Base-by-base conservation (phyloP, 2,113 vertebrate genomes). In the Phalacrocorax brasilianus region DNA sequence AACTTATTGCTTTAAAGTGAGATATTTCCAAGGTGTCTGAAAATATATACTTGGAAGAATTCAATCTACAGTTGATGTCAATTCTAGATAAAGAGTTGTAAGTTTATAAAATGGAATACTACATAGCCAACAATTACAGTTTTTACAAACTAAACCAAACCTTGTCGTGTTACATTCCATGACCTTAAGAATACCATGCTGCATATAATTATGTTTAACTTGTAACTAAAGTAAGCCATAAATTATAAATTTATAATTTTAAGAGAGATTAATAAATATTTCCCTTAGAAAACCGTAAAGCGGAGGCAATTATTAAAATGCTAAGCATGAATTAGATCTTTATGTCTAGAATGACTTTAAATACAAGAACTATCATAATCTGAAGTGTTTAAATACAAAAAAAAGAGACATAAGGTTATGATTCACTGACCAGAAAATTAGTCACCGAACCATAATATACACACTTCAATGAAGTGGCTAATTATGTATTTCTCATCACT, bases 351-450 rank as follows among this genome's bases (percentile, higher is more conserved):
- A 82, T 35, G 63, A 42, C 24, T 96, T 85, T 91, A 68, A 96
- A 88, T 84, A 75, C 21, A 76, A 65, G 40, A 92, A 40, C 52
- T 75, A 77, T 78, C 65, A 65, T 75, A 70, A 91, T 78, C 68
- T 82, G 55, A 93, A 82, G 50, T 79, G 47, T 50, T 96, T 68
- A 85, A 93, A 86, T 88, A 92, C 2, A 6, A 94, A 89, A 91
- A 91, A 89, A 89, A 82, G 85, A 90, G 73, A 77, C 76, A 94
- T 58, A 89, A 95, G 67, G 67, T 70, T 91, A 66, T 93, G 76
- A 94, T 87, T 96, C 93, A 91, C 35, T 94, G 91, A 95, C 91
- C 93, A 84, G 88, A 97, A 95, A 88, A 93, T 93, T 66, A 94
- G 42, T 75, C 93, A 94, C 15, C 82, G 83, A 96, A 93, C 62